Conservation (phyloP, 2,888 invertebrate species). For the Xanthia togata region DNA sequence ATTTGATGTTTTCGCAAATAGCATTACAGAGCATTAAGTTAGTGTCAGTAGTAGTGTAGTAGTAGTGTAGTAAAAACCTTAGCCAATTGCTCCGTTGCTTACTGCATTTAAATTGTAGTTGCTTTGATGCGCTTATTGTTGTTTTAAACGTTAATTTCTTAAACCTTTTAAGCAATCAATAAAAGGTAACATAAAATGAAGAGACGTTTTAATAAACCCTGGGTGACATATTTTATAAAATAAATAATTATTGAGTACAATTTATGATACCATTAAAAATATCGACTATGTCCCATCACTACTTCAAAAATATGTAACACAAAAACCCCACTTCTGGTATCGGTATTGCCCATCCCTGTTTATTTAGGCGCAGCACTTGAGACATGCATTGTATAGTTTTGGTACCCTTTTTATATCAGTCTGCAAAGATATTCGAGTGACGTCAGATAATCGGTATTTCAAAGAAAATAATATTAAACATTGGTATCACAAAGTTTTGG, state of each 20-base stretch:
- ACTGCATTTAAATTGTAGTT: neutral
- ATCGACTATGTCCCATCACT: constrained; percentile 40
- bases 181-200: neutral
- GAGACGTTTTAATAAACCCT: neutral
- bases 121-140: neutral
- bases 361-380: constrained; percentile 65
- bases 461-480: neutral
- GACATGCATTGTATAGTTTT: constrained; percentile 40
- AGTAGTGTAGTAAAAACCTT: neutral
- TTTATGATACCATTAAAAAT: neutral
- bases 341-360: constrained; percentile 47
- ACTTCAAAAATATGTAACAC: constrained; percentile 49
- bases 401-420: constrained; percentile 17
- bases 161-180: neutral
- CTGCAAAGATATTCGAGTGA: constrained; percentile 1
- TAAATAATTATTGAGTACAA: neutral
- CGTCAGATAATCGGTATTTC: constrained; percentile 41
- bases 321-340: constrained; percentile 50
- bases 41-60: too few relatives aligned
- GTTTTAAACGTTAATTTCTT: neutral
- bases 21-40: too few relatives aligned
- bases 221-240: neutral
- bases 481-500: neutral
- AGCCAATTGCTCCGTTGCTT: neutral
- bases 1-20: neutral